Evolutionary conservation across 2,888 invertebrate genomes (phyloP), one percentile per base, ranked within the genome.

Genomic region (Drosophila aldrichi): DNA sequence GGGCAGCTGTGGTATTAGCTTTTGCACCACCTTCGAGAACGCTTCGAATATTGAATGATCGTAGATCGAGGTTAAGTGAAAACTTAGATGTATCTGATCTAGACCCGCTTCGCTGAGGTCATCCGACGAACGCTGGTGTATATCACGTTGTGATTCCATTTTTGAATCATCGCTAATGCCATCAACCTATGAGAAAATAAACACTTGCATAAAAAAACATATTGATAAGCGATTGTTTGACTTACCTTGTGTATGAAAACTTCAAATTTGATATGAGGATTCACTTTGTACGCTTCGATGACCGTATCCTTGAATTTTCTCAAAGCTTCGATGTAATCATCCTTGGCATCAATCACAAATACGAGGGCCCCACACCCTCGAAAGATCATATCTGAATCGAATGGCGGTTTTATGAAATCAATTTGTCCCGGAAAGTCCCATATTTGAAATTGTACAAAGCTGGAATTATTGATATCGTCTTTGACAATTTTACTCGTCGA

Each of bases 11-110:
- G 98, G 98, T 91, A 99, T 99, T 74, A 99, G 94, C 93, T 99
- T 99, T 93, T 99, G 99, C 58, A 99, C 99, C 73, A 99, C 99
- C 95, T 99, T 99, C 88, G 98, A 99, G 94, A 99, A 99, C 14
- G 99, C 99, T 94, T 99, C 99, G 94, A 99, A 99, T 93, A 99
- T 99, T 79, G 99, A 99, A 93, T 99, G 99, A 93, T 99, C 99
- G 92, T 99, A 99, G 82, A 99, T 99, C 71, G 99, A 99, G 25
- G 99, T 99, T 74, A 99, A 94, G 93, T 99, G 98, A 94, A 98
- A 99, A 91, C 97, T 97, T 61, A 98, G 93, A 92, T 97, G 97
- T 74, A 98, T 97, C 93, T 97, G 96, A 89, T 98, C 97, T 81
- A 95, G 91, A 90, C 97, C 97, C 57, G 97, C 96, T 93, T 99